Evolutionary conservation across 1,140 invertebrate genomes (phyloP).

Genomic region (Dinoponera quadriceps): DNA sequence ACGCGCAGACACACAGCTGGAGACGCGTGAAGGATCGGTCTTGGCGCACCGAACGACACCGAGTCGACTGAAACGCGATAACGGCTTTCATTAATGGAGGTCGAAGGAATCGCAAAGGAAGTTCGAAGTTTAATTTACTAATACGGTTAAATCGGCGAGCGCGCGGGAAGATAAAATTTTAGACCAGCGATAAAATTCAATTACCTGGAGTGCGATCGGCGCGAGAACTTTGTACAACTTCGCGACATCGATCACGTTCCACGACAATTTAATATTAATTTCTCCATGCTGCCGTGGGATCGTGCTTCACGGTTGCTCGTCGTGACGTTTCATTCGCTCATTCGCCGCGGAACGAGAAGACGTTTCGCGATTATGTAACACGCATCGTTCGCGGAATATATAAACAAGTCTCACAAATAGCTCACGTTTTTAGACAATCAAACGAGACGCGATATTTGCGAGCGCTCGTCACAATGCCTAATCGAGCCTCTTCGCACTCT

Average conservation of each 20-base stretch:
- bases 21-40: neutral
- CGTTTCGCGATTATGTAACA: neutral
- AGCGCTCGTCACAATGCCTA: neutral
- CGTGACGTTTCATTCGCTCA: neutral
- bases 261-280: conserved; percentile 56
- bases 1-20: neutral
- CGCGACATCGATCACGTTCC: conserved; percentile 51
- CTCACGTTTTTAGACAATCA: neutral
- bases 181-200: conserved; percentile 53
- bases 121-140: conserved; percentile 49
- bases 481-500: neutral
- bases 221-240: conserved; percentile 48
- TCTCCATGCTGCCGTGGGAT: neutral
- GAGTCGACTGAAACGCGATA: neutral
- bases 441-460: neutral
- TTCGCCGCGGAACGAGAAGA: neutral
- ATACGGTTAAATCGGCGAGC: conserved; percentile 53
- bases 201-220: conserved; percentile 7
- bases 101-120: conserved; percentile 39
- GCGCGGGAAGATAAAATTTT: conserved; percentile 50
- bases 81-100: conserved; percentile 19
- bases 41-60: neutral
- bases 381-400: neutral
- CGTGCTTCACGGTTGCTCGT: neutral
- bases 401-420: neutral